Percentiles rank a stretch among this genome's conserved stretches.
These are phyloP conservation scores for Mimas tiliae DNA, from an alignment of 2,888 invertebrate species.

Conservation along the genomic window DNA sequence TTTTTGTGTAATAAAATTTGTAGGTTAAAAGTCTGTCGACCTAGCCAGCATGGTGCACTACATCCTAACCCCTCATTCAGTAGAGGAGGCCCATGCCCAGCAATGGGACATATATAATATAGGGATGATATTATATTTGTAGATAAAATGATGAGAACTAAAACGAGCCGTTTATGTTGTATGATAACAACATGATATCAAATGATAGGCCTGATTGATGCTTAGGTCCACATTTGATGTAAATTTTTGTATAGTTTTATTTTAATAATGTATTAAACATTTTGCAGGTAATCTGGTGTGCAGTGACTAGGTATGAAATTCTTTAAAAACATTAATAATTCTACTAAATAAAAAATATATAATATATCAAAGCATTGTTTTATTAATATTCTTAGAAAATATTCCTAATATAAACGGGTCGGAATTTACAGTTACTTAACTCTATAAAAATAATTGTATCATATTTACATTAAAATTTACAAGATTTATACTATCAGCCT, in stretches of 20 bases:
- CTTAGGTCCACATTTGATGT: background rate
- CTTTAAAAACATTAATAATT: background rate
- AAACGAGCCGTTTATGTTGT: slow-evolving; percentile 75
- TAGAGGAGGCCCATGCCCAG: no score
- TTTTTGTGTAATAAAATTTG: no score
- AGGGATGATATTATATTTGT: no score
- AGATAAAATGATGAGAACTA: slow-evolving; percentile 62
- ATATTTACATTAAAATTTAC: slow-evolving; percentile 48
- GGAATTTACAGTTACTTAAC: slow-evolving; percentile 44
- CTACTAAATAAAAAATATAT: background rate
- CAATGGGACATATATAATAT: no score
- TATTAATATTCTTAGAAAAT: slow-evolving; percentile 1
- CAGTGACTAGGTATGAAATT: background rate
- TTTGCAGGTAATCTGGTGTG: slow-evolving; percentile 28
- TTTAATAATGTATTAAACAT: slow-evolving; percentile 28
- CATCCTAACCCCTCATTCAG: no score
- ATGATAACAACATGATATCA: slow-evolving; percentile 72
- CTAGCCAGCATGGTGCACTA: no score
- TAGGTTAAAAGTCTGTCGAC: no score
- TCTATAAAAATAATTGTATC: slow-evolving; percentile 55
- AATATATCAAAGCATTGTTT: background rate
- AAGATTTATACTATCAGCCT: slow-evolving; percentile 58
- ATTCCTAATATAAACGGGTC: slow-evolving; percentile 49
- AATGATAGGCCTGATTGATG: slow-evolving; percentile 75
- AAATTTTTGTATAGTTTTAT: background rate